Base-by-base conservation (phyloP, 2,797 vertebrate genomes). In the Mallotus villosus region DNA sequence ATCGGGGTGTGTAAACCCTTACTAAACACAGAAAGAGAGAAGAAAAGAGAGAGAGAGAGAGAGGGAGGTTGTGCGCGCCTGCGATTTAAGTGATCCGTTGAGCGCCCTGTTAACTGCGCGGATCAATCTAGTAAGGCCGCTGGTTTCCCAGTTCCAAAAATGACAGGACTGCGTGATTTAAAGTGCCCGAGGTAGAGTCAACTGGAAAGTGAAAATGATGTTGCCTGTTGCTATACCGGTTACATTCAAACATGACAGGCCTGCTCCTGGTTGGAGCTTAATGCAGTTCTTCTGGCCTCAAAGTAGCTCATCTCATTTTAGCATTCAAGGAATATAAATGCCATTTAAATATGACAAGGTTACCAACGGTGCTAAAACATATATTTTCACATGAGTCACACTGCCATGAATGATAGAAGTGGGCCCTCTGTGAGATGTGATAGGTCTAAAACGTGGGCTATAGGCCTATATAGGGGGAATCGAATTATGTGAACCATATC, bases 201-300 rank as follows among this genome's bases (percentile, higher is more conserved):
- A 1, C 21, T 66, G 73, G 81, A 87, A 88, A 88, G 87, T 88
- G 86, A 90, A 88, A 88, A 87, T 83, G 81, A 82, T 85, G 69
- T 65, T 81, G 65, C 68, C 84, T 5, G 68, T 78, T 72, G 70
- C 77, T 81, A 82, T 79, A 81, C 53, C 2, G 12, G 72, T 83
- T 79, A 37, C 79, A 76, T 81, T 88, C 86, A 83, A 81, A 68
- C 79, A 67, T 27, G 62, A 51, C 85, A 87, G 83, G 84, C 84
- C 81, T 58, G 73, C 63, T 70, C 27, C 11, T 86, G 74, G 75
- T 70, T 90, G 85, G 84, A 74, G 67, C 68, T 6, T 2, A 22
- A 57, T 79, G 71, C 59, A 55, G 70, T 59, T 75, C 73, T 59
- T 75, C 79, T 68, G 72, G 67, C 76, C 22, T 29, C 68, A 22